phyloP scores from a whole-genome alignment of 2,888 invertebrate genomes.

The Bibio marci region DNA sequence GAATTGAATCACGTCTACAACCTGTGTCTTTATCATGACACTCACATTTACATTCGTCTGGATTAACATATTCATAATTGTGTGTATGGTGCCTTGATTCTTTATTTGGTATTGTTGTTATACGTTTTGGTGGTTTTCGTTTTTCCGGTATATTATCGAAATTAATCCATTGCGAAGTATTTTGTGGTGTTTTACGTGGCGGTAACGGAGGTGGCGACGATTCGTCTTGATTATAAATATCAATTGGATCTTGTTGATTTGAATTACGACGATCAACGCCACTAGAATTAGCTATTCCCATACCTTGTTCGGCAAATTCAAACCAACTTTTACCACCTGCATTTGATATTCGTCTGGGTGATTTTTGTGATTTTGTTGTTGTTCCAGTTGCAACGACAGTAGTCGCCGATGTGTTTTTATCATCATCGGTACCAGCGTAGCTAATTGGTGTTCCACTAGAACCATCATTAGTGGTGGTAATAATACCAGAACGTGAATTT shows the following conservation, averaged over 20 bases:
- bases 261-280: slow-evolving; percentile 3
- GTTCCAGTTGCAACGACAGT: no score
- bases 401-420: neutral
- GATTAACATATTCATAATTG: slow-evolving; percentile 56
- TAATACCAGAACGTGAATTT: slow-evolving; percentile 30
- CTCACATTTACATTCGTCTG: slow-evolving; percentile 76
- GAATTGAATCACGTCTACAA: neutral
- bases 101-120: slow-evolving; percentile 58
- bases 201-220: slow-evolving; percentile 31
- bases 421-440: neutral
- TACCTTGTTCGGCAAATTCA: slow-evolving; percentile 45
- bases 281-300: slow-evolving; percentile 17
- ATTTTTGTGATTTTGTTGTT: slow-evolving; percentile 26
- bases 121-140: slow-evolving; percentile 62
- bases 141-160: slow-evolving; percentile 75
- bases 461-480: slow-evolving; percentile 11
- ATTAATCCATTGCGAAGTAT: slow-evolving; percentile 57
- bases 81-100: slow-evolving; percentile 13
- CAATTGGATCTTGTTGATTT: slow-evolving; percentile 10
- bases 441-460: neutral
- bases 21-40: slow-evolving; percentile 45
- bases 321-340: slow-evolving; percentile 36
- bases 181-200: slow-evolving; percentile 24
- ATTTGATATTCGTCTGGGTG: slow-evolving; percentile 33
- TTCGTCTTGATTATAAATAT: slow-evolving; percentile 15